A percentile compares a stretch with the other conserved stretches of the same genome.
Evolutionary conservation across 2,888 invertebrate species (phyloP).

Genomic region (Drosophila pseudotalamancana): DNA sequence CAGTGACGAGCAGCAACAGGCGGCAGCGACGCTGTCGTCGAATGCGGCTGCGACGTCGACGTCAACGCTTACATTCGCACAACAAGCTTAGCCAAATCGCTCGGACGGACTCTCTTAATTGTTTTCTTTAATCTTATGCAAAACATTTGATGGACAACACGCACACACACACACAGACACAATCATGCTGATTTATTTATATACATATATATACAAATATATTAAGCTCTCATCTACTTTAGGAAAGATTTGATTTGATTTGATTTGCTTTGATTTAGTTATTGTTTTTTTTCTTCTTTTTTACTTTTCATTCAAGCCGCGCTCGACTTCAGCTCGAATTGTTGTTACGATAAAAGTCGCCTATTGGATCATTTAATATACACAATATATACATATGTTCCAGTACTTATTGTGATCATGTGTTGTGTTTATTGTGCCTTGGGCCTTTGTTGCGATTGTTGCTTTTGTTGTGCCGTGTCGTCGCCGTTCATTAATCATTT

Average conservation of each 20-base stretch:
- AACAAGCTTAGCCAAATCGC: conserved; percentile 55
- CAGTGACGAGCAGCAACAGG: conserved; percentile 13
- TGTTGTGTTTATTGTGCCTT: conserved; percentile 24
- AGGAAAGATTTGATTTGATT: conserved; percentile 25
- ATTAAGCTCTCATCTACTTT: conserved; percentile 12
- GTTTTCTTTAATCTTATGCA: conserved; percentile 79
- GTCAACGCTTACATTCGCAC: conserved; percentile 63
- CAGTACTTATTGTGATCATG: conserved; percentile 24
- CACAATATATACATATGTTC: conserved; percentile 7
- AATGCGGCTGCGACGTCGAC: neutral
- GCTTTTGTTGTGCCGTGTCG: conserved; percentile 24
- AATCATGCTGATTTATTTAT: conserved; percentile 11
- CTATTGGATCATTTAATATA: conserved; percentile 37
- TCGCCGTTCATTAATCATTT: conserved; percentile 65
- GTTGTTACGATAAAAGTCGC: conserved; percentile 52
- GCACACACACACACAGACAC: conserved; percentile 11
- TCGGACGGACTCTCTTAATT: conserved; percentile 74
- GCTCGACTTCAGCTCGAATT: conserved; percentile 47
- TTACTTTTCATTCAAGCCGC: conserved; percentile 40
- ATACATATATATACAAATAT: neutral
- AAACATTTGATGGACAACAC: conserved; percentile 79
- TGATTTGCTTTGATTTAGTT: conserved; percentile 18
- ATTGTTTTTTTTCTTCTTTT: conserved; percentile 11
- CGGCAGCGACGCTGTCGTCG: neutral
- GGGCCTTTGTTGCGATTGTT: conserved; percentile 32